Conservation (phyloP, 2,888 invertebrate genomes). For the Augiades crinisus region DNA sequence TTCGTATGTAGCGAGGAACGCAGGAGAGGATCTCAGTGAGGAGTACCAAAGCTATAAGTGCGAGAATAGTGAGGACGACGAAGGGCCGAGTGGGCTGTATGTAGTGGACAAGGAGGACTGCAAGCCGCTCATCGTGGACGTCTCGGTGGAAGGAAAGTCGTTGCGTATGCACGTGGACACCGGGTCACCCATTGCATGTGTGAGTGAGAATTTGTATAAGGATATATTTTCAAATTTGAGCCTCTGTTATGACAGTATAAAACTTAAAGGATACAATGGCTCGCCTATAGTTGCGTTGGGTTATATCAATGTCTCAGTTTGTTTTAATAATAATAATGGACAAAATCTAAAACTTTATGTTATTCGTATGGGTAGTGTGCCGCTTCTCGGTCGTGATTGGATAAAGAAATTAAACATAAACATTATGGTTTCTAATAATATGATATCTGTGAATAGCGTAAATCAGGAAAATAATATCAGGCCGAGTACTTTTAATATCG, state of each 20-base stretch:
- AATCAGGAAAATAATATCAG: background rate
- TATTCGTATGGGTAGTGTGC: background rate
- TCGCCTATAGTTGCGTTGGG: background rate
- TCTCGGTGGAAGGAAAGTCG: background rate
- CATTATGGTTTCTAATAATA: background rate
- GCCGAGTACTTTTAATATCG: background rate
- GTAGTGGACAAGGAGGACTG: background rate
- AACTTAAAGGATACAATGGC: background rate
- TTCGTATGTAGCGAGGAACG: background rate
- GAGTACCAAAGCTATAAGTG: too few species aligned
- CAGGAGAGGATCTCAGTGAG: too few species aligned
- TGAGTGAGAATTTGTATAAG: background rate
- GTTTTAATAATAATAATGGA: background rate
- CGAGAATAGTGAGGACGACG: background rate
- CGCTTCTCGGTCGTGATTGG: constrained; percentile 3
- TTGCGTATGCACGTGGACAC: constrained; percentile 2
- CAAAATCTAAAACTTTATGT: background rate
- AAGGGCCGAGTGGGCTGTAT: constrained; percentile 1
- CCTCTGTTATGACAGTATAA: background rate
- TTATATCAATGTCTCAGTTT: background rate
- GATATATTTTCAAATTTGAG: background rate
- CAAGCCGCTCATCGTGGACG: background rate
- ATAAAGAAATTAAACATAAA: background rate
- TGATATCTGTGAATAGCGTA: background rate
- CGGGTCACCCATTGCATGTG: background rate